Evolutionary conservation across 2,888 invertebrate genomes (phyloP).

Genomic region (Dicycla oo): DNA sequence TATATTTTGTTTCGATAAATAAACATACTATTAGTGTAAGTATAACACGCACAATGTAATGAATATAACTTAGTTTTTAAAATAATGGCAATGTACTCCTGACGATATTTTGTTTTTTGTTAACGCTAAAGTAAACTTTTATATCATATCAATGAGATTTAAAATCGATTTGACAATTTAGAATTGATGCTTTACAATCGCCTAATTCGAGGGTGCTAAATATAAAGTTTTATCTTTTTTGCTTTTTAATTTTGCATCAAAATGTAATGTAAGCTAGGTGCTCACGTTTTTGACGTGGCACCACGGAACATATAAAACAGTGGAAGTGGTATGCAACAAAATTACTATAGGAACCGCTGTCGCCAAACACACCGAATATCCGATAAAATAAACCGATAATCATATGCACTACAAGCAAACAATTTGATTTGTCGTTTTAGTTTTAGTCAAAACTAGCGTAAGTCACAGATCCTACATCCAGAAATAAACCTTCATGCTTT

Average conservation of each 20-base stretch:
- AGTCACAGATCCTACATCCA: no score
- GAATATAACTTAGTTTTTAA: background rate
- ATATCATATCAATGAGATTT: slow-evolving; percentile 26
- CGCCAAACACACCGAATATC: no score
- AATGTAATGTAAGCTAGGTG: slow-evolving; percentile 50
- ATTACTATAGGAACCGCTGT: no score
- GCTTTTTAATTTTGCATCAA: slow-evolving; percentile 41
- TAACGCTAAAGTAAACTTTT: slow-evolving; percentile 24
- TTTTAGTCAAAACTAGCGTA: no score
- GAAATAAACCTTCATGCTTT: no score
- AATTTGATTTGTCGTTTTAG: no score
- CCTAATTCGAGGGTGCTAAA: slow-evolving; percentile 49
- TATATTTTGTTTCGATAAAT: slow-evolving; percentile 11
- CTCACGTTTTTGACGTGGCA: slow-evolving; percentile 47
- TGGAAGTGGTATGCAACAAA: no score
- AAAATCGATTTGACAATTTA: slow-evolving; percentile 41
- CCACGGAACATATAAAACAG: no score
- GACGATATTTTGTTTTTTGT: slow-evolving; percentile 16
- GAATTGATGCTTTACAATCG: slow-evolving; percentile 31
- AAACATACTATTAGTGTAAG: slow-evolving; percentile 19
- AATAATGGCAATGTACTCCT: slow-evolving; percentile 40
- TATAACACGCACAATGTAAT: slow-evolving; percentile 31
- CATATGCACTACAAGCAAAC: no score
- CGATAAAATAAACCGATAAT: no score
- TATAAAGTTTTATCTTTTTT: slow-evolving; percentile 17